These are phyloP conservation scores for Blomia tropicalis DNA, from an alignment of 2,888 invertebrate genomes.

Conservation along the genomic window DNA sequence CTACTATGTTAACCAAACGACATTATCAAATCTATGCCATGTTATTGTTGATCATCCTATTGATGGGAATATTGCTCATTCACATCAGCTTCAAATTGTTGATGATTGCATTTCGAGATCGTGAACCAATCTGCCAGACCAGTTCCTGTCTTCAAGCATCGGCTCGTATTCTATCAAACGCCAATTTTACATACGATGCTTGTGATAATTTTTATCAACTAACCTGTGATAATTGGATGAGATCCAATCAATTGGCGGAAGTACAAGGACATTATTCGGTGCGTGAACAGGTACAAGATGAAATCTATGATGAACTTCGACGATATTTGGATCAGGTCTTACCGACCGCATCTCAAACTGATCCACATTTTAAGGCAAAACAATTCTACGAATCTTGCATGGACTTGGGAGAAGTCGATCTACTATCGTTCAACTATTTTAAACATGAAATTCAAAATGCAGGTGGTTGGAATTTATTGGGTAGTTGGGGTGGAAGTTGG, in stretches of 20 bases:
- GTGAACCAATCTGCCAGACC: slow-evolving; percentile 38
- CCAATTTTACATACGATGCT: slow-evolving; percentile 35
- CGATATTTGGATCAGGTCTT: slow-evolving; percentile 39
- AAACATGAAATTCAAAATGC: slow-evolving; percentile 41
- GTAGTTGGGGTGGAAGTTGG: slow-evolving; percentile 28
- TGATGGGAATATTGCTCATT: slow-evolving; percentile 39
- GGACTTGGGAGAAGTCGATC: slow-evolving; percentile 31
- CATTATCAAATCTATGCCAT: slow-evolving; percentile 25
- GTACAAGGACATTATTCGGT: slow-evolving; percentile 40
- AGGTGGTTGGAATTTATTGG: slow-evolving; percentile 35
- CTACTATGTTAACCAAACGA: slow-evolving; percentile 4
- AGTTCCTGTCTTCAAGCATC: slow-evolving; percentile 42
- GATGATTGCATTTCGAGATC: slow-evolving; percentile 35
- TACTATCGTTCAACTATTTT: slow-evolving; percentile 39
- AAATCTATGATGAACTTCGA: slow-evolving; percentile 32
- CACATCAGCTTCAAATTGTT: slow-evolving; percentile 41
- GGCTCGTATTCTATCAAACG: slow-evolving; percentile 37
- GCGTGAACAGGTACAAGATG: slow-evolving; percentile 36
- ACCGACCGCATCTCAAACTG: slow-evolving; percentile 34
- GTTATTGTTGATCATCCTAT: slow-evolving; percentile 33
- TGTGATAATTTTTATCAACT: slow-evolving; percentile 43
- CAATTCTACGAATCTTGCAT: slow-evolving; percentile 46
- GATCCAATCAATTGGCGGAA: slow-evolving; percentile 37
- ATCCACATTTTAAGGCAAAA: slow-evolving; percentile 44
- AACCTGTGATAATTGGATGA: slow-evolving; percentile 43